These are phyloP conservation scores for Barnardius zonarius DNA, from an alignment of 2,113 vertebrate species.

Conservation along the genomic window DNA sequence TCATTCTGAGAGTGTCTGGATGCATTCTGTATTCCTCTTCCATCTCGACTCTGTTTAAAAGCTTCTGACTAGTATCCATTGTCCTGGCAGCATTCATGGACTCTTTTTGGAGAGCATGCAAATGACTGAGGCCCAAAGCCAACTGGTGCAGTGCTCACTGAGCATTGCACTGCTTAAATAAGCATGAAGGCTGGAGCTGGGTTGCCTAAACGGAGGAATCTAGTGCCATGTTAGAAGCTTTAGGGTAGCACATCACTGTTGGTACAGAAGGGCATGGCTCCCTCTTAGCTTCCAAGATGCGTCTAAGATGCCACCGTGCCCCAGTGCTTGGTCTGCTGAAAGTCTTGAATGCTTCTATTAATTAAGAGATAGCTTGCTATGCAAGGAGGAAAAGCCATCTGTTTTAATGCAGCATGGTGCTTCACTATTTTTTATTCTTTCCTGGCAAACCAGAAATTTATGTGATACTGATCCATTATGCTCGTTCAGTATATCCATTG, in stretches of 20 bases:
- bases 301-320: not conserved
- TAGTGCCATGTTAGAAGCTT: not conserved
- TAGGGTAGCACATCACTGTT: not conserved
- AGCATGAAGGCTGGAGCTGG: not conserved
- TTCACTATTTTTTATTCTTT: not conserved
- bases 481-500: not conserved
- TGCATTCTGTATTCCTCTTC: constrained; percentile 4
- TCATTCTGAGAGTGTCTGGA: constrained; percentile 22
- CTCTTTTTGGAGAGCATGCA: not conserved
- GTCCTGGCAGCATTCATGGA: constrained; percentile 9
- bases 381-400: not conserved
- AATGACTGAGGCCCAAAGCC: constrained; percentile 33
- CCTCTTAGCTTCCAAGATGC: not conserved
- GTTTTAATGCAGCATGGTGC: not conserved
- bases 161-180: not conserved
- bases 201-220: not conserved
- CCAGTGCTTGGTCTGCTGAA: not conserved
- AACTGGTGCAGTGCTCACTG: not conserved
- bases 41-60: not conserved
- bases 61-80: constrained; percentile 23
- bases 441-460: not conserved
- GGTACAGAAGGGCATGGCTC: not conserved
- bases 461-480: not conserved
- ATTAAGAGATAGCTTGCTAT: not conserved
- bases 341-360: not conserved